Percentiles rank a stretch among this genome's conserved stretches.
Conservation (phyloP, 2,113 vertebrate genomes). For the Spilogale gracilis region DNA sequence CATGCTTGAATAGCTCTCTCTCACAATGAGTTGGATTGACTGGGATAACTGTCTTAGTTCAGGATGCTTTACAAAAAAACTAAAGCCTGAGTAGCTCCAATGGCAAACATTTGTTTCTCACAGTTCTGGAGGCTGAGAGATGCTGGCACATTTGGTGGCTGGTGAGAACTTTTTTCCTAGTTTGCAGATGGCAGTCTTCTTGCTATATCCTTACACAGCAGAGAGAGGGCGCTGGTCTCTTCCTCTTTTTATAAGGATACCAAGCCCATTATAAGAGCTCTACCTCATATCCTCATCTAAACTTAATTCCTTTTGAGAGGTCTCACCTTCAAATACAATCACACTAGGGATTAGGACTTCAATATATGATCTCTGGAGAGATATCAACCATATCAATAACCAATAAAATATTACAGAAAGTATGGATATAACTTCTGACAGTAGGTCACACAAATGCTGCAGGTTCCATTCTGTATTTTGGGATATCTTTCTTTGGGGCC, state of each 20-base stretch:
- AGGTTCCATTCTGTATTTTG: neutral
- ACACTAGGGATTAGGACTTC: neutral
- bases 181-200: neutral
- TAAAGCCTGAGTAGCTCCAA: neutral
- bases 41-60: neutral
- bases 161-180: neutral
- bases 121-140: neutral
- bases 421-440: neutral
- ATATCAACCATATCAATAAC: neutral
- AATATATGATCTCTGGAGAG: neutral
- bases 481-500: neutral
- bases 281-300: neutral
- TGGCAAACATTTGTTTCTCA: neutral
- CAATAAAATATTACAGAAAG: neutral
- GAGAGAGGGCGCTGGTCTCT: neutral
- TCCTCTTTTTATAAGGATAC: neutral
- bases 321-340: neutral
- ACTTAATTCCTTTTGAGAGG: neutral
- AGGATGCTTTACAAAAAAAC: neutral
- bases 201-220: neutral
- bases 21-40: neutral
- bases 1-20: neutral
- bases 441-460: neutral
- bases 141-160: neutral
- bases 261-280: neutral